phyloP scores from a whole-genome alignment of 2,113 vertebrate genomes.

The Ctenodactylus gundi region DNA sequence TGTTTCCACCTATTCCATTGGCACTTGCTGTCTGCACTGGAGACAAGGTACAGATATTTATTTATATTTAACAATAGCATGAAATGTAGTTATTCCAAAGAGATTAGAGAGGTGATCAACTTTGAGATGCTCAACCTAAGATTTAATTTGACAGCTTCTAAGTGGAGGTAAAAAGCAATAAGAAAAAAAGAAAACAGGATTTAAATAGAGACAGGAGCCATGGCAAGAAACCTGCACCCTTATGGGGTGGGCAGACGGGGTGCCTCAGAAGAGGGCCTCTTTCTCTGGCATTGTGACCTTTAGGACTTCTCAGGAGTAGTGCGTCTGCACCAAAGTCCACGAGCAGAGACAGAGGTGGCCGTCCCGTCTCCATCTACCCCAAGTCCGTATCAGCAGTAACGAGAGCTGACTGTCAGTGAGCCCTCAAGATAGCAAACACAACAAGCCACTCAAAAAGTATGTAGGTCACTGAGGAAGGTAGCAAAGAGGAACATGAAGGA shows the following conservation, averaged over 20 bases:
- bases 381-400: neutral
- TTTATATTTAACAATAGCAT: neutral
- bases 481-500: constrained; percentile 5
- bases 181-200: neutral
- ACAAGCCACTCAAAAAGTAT: neutral
- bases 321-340: neutral
- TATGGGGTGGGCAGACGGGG: no score
- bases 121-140: neutral
- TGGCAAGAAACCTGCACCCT: neutral
- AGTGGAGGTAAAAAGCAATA: neutral
- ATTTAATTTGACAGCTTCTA: neutral
- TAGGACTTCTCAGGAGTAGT: neutral
- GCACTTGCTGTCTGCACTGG: neutral
- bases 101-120: neutral
- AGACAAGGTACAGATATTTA: neutral
- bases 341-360: neutral
- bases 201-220: neutral
- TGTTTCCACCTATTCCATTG: neutral
- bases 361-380: neutral
- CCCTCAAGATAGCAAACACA: no score
- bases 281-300: neutral
- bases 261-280: neutral
- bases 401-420: neutral
- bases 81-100: neutral
- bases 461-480: constrained; percentile 14